phyloP scores from a whole-genome alignment of 2,113 vertebrate genomes.

The Probosciger aterrimus region DNA sequence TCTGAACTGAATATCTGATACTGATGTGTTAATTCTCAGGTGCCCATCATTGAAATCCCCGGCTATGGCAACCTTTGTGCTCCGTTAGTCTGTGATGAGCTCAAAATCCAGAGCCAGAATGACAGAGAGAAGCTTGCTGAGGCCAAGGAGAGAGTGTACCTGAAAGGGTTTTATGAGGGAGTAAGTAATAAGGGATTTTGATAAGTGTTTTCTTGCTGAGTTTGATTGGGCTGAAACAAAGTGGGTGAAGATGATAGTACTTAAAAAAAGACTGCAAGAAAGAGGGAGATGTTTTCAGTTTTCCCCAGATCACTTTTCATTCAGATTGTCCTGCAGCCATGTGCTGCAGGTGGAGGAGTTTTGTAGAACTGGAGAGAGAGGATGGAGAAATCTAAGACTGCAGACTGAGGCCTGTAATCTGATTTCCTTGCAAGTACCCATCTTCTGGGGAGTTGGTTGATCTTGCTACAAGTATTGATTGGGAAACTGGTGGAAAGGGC shows the following conservation, averaged over 20 bases:
- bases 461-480: not conserved
- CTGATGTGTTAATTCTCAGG: conserved; percentile 62
- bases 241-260: not conserved
- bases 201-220: not conserved
- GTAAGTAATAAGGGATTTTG: conserved; percentile 75
- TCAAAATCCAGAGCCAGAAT: conserved; percentile 98
- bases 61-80: conserved; percentile 92
- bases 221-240: not conserved
- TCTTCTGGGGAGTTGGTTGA: not conserved
- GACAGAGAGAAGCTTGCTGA: conserved; percentile 93
- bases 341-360: not conserved
- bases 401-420: not conserved
- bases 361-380: not conserved
- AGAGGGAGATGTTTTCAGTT: not conserved
- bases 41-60: conserved; percentile 93
- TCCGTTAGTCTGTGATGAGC: conserved; percentile 85
- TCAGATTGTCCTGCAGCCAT: not conserved
- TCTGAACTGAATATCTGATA: not conserved
- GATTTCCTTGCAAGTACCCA: not conserved
- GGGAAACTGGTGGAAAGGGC: not conserved
- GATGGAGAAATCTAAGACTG: not conserved
- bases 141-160: conserved; percentile 93
- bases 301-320: not conserved
- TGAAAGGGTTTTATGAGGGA: conserved; percentile 97
- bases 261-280: not conserved